Evolutionary conservation across 2,797 vertebrate species (phyloP).

Genomic region (Sebastes iracundus): DNA sequence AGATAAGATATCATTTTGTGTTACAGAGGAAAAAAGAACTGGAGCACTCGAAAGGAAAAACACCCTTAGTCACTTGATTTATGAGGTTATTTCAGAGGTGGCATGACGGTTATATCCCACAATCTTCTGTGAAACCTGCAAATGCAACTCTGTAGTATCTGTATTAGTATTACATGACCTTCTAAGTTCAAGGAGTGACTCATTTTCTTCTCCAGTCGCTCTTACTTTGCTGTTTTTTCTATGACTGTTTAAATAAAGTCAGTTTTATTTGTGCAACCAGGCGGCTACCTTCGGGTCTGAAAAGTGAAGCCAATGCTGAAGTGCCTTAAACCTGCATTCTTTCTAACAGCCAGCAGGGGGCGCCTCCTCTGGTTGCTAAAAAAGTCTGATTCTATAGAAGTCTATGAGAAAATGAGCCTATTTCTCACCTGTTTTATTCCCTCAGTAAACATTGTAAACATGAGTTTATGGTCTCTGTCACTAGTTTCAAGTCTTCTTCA

Average conservation of each 20-base stretch:
- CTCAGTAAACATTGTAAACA: too few relatives aligned
- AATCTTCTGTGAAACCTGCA: not conserved
- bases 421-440: too few relatives aligned
- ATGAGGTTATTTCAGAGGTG: not conserved
- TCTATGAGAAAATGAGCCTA: too few relatives aligned
- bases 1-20: not conserved
- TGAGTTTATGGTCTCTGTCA: too few relatives aligned
- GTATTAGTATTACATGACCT: not conserved
- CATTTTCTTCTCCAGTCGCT: not conserved
- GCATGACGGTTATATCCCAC: not conserved
- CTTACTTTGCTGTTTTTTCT: not conserved
- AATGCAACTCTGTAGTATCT: not conserved
- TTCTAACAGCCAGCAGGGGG: too few relatives aligned
- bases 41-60: conserved; percentile 7
- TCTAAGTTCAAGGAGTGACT: not conserved
- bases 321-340: too few relatives aligned
- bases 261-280: not conserved
- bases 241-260: not conserved
- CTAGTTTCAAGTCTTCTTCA: too few relatives aligned
- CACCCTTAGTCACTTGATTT: not conserved
- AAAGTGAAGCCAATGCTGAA: too few relatives aligned
- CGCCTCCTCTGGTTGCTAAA: too few relatives aligned
- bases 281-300: too few relatives aligned
- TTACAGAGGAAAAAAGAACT: conserved; percentile 20
- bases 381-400: too few relatives aligned